Conservation (phyloP, 2,113 vertebrate species). For the Hippotragus niger region DNA sequence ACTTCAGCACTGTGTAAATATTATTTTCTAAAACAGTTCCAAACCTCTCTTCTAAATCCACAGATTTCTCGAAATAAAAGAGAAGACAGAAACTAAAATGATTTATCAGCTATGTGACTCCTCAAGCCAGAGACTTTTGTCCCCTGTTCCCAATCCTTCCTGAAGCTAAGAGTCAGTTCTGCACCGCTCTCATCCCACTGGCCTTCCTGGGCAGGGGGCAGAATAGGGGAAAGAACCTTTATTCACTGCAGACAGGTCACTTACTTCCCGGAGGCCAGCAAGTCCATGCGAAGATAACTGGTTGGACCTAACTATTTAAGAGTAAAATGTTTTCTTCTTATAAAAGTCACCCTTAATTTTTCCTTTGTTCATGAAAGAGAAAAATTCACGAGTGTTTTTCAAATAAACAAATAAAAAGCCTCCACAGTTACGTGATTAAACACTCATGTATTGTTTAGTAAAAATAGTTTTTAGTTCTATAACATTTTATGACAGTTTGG, state of each 20-base stretch:
- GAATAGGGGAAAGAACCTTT: neutral
- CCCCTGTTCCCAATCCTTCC: neutral
- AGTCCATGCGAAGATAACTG: neutral
- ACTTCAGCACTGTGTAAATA: neutral
- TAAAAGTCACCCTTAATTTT: neutral
- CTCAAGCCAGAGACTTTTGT: neutral
- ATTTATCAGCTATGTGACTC: neutral
- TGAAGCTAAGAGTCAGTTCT: neutral
- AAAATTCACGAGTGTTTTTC: neutral
- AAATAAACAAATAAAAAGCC: neutral
- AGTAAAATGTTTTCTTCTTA: neutral
- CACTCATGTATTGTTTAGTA: neutral
- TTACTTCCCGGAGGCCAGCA: neutral
- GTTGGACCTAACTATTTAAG: neutral
- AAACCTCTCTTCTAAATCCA: neutral
- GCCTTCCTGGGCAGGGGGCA: neutral
- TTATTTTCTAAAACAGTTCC: neutral
- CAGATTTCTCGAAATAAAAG: neutral
- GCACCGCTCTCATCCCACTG: neutral
- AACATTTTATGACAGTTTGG: neutral
- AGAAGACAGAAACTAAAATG: neutral
- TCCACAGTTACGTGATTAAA: neutral
- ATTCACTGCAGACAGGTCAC: rapidly evolving
- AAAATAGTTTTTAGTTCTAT: neutral
- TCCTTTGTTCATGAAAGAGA: neutral